Base-by-base conservation (phyloP, 2,113 vertebrate genomes). In the Actinemys pallida region DNA sequence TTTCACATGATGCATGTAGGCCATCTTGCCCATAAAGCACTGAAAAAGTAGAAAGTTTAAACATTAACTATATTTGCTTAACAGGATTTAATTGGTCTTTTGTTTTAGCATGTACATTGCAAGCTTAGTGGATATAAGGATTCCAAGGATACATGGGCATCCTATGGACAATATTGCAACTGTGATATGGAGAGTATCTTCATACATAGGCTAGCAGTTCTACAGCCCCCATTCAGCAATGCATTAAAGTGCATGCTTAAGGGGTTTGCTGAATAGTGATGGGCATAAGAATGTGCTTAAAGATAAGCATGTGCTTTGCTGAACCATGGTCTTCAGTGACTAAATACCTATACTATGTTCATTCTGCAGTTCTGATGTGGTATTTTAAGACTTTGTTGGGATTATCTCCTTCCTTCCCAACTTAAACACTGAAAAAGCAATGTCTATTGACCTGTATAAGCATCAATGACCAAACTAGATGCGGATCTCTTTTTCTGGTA, bases 1-100 rank as follows among this genome's bases (percentile, higher is more conserved):
- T 98, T 96, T 98, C 91, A 10, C 99, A 99, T 1, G 98, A 97
- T 0, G 93, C 97, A 0, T 52, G 95, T 22, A 90, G 94, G 2
- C 97, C 96, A 0, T 98, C 96, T 5, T 97, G 96, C 81, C 98
- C 92, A 0, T 97, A 93, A 7, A 92, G 95, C 87, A 94, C 99
- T 99, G 97, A 2, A n/a, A 52, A 53, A 90, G 86, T 16, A 97
- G 13, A 97, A 81, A 90, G 78, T 0, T 1, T 1, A 81, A 11
- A 5, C 0, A 2, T 95, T 2, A 96, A 84, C 72, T 17, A 8
- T 7, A 0, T 1, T 2, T 13, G 2, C 25, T 76, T 2, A 17
- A 5, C 2, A 45, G n/a, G 17, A 4, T 83, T 1, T 1, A 1
- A 27, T 2, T 0, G 0, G 39, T 11, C 45, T 17, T 42, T 12